Percentiles rank a stretch among this genome's conserved stretches.
phyloP scores from a whole-genome alignment of 2,113 vertebrate species.

The Tauraco erythrolophus region DNA sequence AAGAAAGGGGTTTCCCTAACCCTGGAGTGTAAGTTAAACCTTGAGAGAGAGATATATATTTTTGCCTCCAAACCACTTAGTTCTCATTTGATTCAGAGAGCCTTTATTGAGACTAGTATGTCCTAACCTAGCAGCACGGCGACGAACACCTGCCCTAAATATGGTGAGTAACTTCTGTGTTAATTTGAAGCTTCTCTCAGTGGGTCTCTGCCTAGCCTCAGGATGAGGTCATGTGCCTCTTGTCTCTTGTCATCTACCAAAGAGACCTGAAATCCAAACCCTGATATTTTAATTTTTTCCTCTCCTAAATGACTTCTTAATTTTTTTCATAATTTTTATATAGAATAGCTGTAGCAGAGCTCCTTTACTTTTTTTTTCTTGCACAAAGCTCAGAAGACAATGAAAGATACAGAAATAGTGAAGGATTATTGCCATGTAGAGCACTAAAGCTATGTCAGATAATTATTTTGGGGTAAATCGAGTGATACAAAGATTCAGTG shows the following conservation, averaged over 20 bases:
- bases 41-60: constrained; percentile 25
- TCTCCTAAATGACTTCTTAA: not conserved
- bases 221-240: not conserved
- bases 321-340: not conserved
- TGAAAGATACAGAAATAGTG: not conserved
- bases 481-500: not conserved
- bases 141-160: not conserved
- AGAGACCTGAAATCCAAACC: not conserved
- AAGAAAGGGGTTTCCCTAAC: constrained; percentile 78
- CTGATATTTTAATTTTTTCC: not conserved
- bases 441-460: not conserved
- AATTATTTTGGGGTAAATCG: not conserved
- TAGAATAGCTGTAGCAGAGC: not conserved
- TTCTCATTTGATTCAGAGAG: constrained; percentile 71
- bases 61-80: constrained; percentile 65
- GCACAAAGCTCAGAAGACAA: not conserved
- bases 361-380: not conserved
- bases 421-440: not conserved
- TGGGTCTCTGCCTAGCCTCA: not conserved
- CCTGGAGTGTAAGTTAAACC: constrained; percentile 67
- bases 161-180: constrained; percentile 69
- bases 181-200: not conserved
- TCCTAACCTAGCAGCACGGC: not conserved
- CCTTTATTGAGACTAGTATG: not conserved
- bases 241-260: not conserved